Percentiles rank a stretch among this genome's conserved stretches.
Evolutionary conservation across 2,797 vertebrate species (phyloP).

Genomic region (Spinus pinus): DNA sequence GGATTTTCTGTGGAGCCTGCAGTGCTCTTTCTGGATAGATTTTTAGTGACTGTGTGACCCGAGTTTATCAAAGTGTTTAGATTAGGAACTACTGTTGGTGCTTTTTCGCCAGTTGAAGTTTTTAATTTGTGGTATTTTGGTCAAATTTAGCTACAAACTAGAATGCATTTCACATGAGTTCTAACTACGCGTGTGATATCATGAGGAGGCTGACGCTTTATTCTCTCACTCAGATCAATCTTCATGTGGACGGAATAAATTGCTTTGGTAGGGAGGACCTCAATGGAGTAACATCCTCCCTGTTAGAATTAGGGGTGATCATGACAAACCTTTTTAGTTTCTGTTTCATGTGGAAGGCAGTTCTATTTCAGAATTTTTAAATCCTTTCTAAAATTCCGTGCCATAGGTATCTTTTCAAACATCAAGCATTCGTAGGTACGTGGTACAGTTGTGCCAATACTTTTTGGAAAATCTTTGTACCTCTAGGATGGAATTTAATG

Average conservation of each 20-base stretch:
- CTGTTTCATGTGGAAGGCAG: not conserved
- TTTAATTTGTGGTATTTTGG: not conserved
- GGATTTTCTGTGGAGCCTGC: not conserved
- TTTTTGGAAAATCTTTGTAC: constrained; percentile 7
- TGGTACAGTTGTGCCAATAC: not conserved
- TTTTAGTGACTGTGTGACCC: not conserved
- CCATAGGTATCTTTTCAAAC: not conserved
- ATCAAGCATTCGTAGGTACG: not conserved
- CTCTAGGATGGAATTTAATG: not conserved
- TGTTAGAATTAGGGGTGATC: not conserved
- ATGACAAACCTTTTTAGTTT: not conserved
- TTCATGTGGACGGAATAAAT: not conserved
- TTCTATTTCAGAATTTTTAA: not conserved
- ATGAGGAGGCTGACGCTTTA: not conserved
- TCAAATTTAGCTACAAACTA: not conserved
- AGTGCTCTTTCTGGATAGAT: not conserved
- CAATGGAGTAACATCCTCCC: not conserved
- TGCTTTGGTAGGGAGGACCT: not conserved
- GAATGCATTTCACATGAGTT: not conserved
- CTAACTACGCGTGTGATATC: not conserved
- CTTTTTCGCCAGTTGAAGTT: not conserved
- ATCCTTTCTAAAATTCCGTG: not conserved
- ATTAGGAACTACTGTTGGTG: not conserved
- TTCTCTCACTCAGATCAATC: not conserved
- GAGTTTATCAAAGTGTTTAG: not conserved